Conservation (phyloP, 2,888 invertebrate genomes). For the Hipparchia semele region DNA sequence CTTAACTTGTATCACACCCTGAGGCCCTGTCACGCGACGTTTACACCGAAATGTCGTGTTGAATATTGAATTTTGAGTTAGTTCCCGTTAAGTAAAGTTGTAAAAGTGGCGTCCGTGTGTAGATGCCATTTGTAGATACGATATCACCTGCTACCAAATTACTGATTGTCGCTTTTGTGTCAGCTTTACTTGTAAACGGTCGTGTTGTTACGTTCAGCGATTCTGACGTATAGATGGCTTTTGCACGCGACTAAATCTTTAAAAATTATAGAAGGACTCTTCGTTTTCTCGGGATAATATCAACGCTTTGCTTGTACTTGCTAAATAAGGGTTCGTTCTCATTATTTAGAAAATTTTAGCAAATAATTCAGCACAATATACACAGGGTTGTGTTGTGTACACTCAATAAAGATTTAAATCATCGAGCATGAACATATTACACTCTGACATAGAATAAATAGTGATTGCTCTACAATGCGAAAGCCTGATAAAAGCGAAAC, state of each 20-base stretch:
- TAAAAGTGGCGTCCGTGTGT: constrained; percentile 43
- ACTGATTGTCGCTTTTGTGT: constrained; percentile 23
- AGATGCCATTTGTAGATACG: constrained; percentile 36
- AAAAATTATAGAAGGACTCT: too few species aligned
- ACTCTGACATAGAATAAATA: too few species aligned
- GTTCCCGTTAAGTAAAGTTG: constrained; percentile 60
- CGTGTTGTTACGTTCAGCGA: not conserved
- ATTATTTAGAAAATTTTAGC: too few species aligned
- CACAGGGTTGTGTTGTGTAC: too few species aligned
- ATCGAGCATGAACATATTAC: too few species aligned
- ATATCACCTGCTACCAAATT: constrained; percentile 19
- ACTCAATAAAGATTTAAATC: too few species aligned
- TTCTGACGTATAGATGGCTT: not conserved
- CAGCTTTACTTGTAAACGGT: not conserved
- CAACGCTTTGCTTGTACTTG: too few species aligned
- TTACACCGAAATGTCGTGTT: constrained; percentile 75
- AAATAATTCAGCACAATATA: too few species aligned
- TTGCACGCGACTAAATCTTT: not conserved
- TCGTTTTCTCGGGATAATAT: too few species aligned
- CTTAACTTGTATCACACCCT: constrained; percentile 45
- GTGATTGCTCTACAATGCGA: too few species aligned
- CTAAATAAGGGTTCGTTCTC: too few species aligned
- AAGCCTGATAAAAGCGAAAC: too few species aligned
- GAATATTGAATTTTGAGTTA: constrained; percentile 75
- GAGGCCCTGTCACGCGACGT: constrained; percentile 65